Conservation (phyloP, 1,140 invertebrate genomes). For the Zaprionus gabonicus region DNA sequence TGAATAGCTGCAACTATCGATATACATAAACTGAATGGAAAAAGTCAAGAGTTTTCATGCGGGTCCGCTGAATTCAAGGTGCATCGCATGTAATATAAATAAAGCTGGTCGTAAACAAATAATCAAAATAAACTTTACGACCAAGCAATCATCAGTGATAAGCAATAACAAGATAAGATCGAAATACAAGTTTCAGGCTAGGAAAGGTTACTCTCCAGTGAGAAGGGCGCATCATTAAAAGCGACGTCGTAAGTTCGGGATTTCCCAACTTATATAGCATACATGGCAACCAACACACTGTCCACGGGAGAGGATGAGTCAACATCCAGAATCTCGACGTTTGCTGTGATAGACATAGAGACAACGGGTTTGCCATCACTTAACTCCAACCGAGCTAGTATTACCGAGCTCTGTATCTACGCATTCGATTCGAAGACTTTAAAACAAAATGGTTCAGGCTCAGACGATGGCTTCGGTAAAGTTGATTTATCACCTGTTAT, state of each 20-base stretch:
- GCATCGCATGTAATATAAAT: neutral
- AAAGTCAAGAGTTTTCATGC: too few relatives aligned
- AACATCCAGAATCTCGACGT: constrained; percentile 46
- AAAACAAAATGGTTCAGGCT: neutral
- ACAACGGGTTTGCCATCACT: constrained; percentile 59
- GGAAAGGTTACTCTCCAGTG: too few relatives aligned
- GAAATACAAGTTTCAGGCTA: too few relatives aligned
- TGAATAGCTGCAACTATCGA: too few relatives aligned
- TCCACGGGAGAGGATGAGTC: neutral
- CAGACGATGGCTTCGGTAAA: too few relatives aligned
- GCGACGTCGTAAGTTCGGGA: too few relatives aligned
- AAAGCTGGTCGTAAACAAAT: neutral
- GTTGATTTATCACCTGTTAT: neutral
- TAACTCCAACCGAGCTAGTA: constrained; percentile 53
- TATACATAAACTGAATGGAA: too few relatives aligned
- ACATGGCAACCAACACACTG: constrained; percentile 25
- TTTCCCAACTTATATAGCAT: neutral
- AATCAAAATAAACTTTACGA: too few relatives aligned
- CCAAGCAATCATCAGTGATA: too few relatives aligned
- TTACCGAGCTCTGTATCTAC: constrained; percentile 73
- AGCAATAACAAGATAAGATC: too few relatives aligned
- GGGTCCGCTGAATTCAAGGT: too few relatives aligned
- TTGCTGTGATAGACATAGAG: constrained; percentile 74
- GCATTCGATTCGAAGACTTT: constrained; percentile 59
- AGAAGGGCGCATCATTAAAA: too few relatives aligned